Percentiles rank a stretch among this genome's conserved stretches.
These are phyloP conservation scores for Phyllostomus discolor DNA, from an alignment of 2,113 vertebrate genomes.

Conservation along the genomic window DNA sequence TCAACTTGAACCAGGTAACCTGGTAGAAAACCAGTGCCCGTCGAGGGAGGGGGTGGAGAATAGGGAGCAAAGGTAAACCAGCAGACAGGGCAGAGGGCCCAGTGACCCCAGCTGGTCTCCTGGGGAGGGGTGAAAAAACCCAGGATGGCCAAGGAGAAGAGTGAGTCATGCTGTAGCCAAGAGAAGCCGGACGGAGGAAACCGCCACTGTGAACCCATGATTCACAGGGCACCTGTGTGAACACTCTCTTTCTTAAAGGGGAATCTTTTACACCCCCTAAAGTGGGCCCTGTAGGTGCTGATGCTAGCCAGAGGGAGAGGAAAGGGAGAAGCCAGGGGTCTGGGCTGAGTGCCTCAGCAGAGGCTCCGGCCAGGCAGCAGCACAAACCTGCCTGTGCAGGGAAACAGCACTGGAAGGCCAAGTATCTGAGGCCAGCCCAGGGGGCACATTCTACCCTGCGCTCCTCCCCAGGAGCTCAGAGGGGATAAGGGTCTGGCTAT, in stretches of 20 bases:
- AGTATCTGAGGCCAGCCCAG: neutral
- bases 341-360: neutral
- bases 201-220: fast-evolving
- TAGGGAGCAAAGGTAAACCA: neutral
- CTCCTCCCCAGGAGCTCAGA: neutral
- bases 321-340: neutral
- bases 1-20: neutral
- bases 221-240: fast-evolving
- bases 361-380: neutral
- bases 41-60: fast-evolving
- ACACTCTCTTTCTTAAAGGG: neutral
- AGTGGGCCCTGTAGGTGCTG: neutral
- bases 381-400: neutral
- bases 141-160: neutral
- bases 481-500: neutral
- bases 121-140: neutral
- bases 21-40: neutral
- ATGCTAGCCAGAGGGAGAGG: neutral
- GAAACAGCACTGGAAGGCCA: neutral
- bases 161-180: neutral
- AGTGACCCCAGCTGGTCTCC: neutral
- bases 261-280: neutral
- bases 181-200: neutral
- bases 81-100: neutral
- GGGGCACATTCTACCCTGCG: fast-evolving